These are phyloP conservation scores for Ferdinandea cuprea DNA, from an alignment of 2,888 invertebrate genomes.

Conservation along the genomic window DNA sequence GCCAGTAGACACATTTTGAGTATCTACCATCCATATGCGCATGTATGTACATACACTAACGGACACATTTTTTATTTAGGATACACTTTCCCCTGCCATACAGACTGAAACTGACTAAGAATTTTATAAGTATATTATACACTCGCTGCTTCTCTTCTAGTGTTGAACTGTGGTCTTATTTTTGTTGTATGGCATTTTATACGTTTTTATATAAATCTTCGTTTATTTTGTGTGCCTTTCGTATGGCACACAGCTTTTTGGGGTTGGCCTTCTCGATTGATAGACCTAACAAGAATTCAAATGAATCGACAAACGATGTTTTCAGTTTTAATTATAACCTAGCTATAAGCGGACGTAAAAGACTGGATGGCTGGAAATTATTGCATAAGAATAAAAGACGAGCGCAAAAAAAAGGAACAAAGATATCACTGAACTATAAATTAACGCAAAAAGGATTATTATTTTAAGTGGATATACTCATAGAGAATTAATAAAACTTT, in stretches of 20 bases:
- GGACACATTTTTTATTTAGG: conserved; percentile 51
- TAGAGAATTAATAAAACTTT: conserved; percentile 4
- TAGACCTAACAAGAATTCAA: conserved; percentile 55
- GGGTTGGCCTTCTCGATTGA: conserved; percentile 60
- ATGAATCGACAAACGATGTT: conserved; percentile 58
- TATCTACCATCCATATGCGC: not conserved
- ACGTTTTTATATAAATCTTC: conserved; percentile 32
- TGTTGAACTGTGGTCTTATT: conserved; percentile 43
- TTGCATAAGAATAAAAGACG: conserved; percentile 70
- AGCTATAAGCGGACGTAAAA: conserved; percentile 81
- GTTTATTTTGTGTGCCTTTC: conserved; percentile 29
- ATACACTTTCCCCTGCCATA: conserved; percentile 28
- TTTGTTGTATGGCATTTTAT: conserved; percentile 54
- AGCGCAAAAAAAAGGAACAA: conserved; percentile 75
- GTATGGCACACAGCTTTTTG: conserved; percentile 58
- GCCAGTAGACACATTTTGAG: conserved; percentile 2
- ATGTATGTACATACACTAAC: conserved; percentile 35
- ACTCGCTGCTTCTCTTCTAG: conserved; percentile 33
- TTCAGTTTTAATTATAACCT: conserved; percentile 82
- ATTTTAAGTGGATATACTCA: conserved; percentile 16
- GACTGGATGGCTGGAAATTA: conserved; percentile 82
- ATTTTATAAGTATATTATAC: conserved; percentile 45
- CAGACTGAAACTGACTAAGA: conserved; percentile 10
- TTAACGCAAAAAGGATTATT: conserved; percentile 34
- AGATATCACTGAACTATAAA: conserved; percentile 65